Evolutionary conservation across 92 coral and sea anemone genomes (phyloP).

Genomic region (Heliopora coerulea): DNA sequence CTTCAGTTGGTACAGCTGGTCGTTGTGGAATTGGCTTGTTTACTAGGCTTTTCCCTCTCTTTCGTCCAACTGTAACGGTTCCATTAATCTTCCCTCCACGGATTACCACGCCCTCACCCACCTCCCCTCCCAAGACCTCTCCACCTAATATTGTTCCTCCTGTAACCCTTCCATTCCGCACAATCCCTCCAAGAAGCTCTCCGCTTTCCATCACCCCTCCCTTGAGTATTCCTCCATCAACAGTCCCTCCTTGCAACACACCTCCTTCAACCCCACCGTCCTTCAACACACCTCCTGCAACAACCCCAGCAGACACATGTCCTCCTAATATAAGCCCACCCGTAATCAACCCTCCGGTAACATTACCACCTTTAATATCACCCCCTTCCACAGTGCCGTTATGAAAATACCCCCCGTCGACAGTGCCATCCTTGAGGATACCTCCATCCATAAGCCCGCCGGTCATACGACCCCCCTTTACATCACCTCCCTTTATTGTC

Average conservation of each 20-base stretch:
- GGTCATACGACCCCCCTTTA: constrained; percentile 81
- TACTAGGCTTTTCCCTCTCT: background rate
- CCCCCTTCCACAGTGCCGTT: constrained; percentile 92
- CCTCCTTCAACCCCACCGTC: constrained; percentile 97
- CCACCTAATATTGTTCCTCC: constrained; percentile 97
- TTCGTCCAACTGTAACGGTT: constrained; percentile 61
- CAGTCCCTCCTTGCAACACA: constrained; percentile 72
- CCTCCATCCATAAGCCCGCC: constrained; percentile 97
- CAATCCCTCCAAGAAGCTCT: constrained; percentile 81
- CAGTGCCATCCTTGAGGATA: constrained; percentile 51
- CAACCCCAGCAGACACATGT: constrained; percentile 74
- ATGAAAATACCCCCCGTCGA: constrained; percentile 79
- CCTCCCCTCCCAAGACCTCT: constrained; percentile 92
- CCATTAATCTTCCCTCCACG: constrained; percentile 81
- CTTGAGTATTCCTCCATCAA: constrained; percentile 85
- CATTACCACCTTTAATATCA: constrained; percentile 66
- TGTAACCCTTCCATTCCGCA: constrained; percentile 84
- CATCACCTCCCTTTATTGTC: constrained; percentile 72
- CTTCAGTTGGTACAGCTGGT: background rate
- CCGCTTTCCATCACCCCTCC: constrained; percentile 99
- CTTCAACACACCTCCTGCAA: constrained; percentile 82
- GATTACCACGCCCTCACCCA: constrained; percentile 89
- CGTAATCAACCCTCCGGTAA: constrained; percentile 73
- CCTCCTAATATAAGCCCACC: constrained; percentile 97
- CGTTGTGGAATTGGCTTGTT: background rate